Percentiles rank a stretch among this genome's conserved stretches.
These are phyloP conservation scores for human (Homo sapiens) DNA, from an alignment of 2,113 vertebrate species.

Conservation along the genomic window DNA sequence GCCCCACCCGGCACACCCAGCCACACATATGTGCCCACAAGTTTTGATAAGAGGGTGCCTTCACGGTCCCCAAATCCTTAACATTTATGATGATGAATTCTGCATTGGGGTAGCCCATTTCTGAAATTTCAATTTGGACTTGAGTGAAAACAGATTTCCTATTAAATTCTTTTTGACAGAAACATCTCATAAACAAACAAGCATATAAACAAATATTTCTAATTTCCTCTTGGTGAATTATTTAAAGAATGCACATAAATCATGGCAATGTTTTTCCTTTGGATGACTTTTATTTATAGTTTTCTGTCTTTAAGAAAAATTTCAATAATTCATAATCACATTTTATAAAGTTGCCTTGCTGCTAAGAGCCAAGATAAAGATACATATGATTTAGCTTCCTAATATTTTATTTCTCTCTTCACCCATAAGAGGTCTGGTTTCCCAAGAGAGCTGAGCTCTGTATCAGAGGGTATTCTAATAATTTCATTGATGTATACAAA, in stretches of 20 bases:
- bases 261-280: background rate
- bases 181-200: slow-evolving; percentile 16
- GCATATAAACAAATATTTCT: background rate
- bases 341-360: slow-evolving; percentile 23
- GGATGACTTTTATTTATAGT: background rate
- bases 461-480: background rate
- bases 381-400: background rate
- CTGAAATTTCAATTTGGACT: background rate
- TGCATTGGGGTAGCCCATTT: background rate
- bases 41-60: background rate
- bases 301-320: background rate
- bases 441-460: background rate
- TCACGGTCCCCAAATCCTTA: background rate
- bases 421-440: background rate
- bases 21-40: background rate
- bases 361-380: background rate
- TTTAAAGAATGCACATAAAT: background rate
- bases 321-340: slow-evolving; percentile 34
- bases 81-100: background rate
- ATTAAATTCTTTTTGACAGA: background rate
- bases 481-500: background rate
- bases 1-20: background rate
- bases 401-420: slow-evolving; percentile 32
- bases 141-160: background rate
- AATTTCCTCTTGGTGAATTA: background rate